phyloP scores from a whole-genome alignment of 2,797 vertebrate species.

The Muraenolepis orangiensis region DNA sequence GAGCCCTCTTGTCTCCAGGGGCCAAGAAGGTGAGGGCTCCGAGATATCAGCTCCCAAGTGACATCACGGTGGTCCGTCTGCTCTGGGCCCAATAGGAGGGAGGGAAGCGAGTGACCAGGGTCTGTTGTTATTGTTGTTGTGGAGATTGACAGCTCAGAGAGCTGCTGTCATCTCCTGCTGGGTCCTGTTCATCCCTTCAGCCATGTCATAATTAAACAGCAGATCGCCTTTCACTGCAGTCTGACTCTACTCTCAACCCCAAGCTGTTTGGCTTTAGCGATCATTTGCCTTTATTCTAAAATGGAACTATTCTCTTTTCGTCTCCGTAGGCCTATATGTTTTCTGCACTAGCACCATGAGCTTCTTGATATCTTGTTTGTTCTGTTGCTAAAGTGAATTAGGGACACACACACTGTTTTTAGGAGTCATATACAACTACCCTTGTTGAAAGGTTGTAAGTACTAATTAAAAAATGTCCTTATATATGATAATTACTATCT shows the following conservation, averaged over 20 bases:
- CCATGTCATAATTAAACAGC: conserved; percentile 2
- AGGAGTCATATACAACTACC: neutral
- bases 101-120: conserved; percentile 9
- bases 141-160: conserved; percentile 7
- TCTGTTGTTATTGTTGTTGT: conserved; percentile 16
- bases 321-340: neutral
- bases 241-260: conserved; percentile 15
- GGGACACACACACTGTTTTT: neutral
- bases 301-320: neutral
- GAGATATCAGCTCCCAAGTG: neutral
- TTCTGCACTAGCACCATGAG: neutral
- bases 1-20: conserved; percentile 2
- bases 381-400: neutral
- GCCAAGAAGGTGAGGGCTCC: conserved; percentile 3
- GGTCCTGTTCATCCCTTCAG: neutral
- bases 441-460: neutral
- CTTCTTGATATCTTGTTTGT: neutral
- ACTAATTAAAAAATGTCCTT: neutral
- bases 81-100: neutral
- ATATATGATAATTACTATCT: too few relatives aligned
- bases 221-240: conserved; percentile 40
- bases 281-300: neutral
- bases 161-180: conserved; percentile 23
- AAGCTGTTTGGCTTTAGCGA: neutral
- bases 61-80: neutral